Evolutionary conservation across 2,888 invertebrate species (phyloP), one percentile per base, ranked within the genome.

Genomic region (Parnassius smintheus): DNA sequence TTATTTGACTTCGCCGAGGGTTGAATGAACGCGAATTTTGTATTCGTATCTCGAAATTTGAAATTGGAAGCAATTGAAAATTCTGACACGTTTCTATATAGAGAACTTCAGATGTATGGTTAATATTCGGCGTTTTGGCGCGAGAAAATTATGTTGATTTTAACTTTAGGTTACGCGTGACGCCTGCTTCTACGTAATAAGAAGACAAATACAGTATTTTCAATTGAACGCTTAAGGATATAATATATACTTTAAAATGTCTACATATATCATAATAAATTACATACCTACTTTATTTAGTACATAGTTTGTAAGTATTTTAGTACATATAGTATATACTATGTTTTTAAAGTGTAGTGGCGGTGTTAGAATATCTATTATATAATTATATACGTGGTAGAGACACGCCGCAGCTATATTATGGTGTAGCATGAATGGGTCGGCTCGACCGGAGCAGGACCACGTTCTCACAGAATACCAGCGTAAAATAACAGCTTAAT

Each of bases 1-100:
- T 81, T 83, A 80, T 85, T 85, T 85, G 83, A 83, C 78, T 81
- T 77, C 73, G 76, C 76, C 58, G 67, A 76, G 77, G 81, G 81
- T 83, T 76, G 75, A 70, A 75, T 65, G 71, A 68, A 69, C 67
- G 66, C 66, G 72, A 22, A 77, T 77, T 83, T 66, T 68, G 72
- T 71, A 72, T 75, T 72, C 72, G 72, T 54, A 61, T 64, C 70
- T 69, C 68, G 73, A 70, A 73, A 70, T 74, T 69, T 65, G 66
- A 69, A 72, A 70, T 74, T 71, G 62, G 70, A 68, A 68, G 67
- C 69, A 66, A 71, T 72, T 71, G 68, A 68, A 69, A 73, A 72
- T 69, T 69, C 70, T 70, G 67, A 69, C 72, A 70, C 71, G 72
- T 72, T 53, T 60, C 61, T 58, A 46, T 58, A 46, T 13, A 50